Evolutionary conservation across 2,113 vertebrate species (phyloP), one percentile per base, ranked within the genome.

Genomic region (Struthidea cinerea): DNA sequence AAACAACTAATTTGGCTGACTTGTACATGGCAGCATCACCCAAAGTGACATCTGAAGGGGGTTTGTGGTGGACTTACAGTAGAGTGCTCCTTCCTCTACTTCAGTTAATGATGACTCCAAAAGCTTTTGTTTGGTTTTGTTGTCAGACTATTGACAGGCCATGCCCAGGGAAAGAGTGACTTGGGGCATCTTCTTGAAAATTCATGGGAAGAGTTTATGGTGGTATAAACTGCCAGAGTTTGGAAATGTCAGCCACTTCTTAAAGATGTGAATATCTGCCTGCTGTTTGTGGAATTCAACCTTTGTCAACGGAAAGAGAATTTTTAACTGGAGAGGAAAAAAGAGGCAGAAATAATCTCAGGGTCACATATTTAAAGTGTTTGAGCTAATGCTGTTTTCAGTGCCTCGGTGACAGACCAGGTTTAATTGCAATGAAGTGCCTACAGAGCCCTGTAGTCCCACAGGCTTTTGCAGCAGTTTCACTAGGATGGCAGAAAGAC

Each of bases 11-110:
- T 13, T 18, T 77, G 61, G 7, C 28, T 2, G 10, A 18, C 26
- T 60, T 64, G 16, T 68, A 6, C 0, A 0, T 37, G 44, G 7
- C 69, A 82, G 22, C 35, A 44, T 49, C 7, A 3, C 47, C 17
- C 35, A 33, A 41, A 71, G 33, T 47, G 22, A 49, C 5, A 41
- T 28, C 24, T 70, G 70, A 57, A 80, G 42, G 5, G 10, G 2
- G 2, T 33, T 19, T 74, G 35, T 30, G 30, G 11, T 68, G 35
- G 13, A 46, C 63, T 89, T 78, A 30, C 5, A 20, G 69, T n/a
- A 8, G 13, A 11, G 5, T 41, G 2, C 7, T 79, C 13, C 24
- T 80, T 67, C 32, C 13, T 61, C n/a, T 79, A 4, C 27, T 60
- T 64, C 23, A 3, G 9, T 77, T 85, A 56, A 85, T 52, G 35